Percentiles rank a stretch among this genome's conserved stretches.
Conservation (phyloP, 2,888 invertebrate genomes). For the Agonopterix heracliana region DNA sequence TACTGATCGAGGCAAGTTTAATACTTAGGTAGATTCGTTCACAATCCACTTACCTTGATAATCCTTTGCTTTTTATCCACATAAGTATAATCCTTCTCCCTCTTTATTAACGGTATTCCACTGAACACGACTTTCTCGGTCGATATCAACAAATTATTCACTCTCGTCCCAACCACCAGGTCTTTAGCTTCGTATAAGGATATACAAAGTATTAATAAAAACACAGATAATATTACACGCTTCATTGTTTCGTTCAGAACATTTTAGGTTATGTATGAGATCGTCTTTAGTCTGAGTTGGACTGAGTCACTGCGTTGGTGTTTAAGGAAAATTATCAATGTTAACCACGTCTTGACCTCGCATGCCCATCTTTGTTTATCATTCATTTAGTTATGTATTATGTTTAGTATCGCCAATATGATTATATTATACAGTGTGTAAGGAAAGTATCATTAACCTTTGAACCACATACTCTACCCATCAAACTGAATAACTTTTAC, state of each 20-base stretch:
- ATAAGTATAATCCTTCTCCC: slow-evolving; percentile 58
- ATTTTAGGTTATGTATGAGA: slow-evolving; percentile 32
- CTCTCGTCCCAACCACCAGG: slow-evolving; percentile 49
- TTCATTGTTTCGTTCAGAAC: slow-evolving; percentile 39
- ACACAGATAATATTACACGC: slow-evolving; percentile 29
- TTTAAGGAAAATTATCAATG: slow-evolving; percentile 38
- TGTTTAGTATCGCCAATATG: neutral
- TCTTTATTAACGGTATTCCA: slow-evolving; percentile 41
- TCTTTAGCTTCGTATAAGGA: slow-evolving; percentile 46
- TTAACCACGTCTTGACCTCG: slow-evolving; percentile 40
- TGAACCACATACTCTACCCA: too few species aligned
- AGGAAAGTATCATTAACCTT: too few species aligned
- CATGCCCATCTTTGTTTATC: neutral
- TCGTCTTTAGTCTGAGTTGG: slow-evolving; percentile 1
- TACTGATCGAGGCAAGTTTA: neutral
- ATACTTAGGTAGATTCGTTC: neutral
- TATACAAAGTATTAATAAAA: slow-evolving; percentile 38
- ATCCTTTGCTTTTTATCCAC: slow-evolving; percentile 50
- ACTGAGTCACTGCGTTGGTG: slow-evolving; percentile 24
- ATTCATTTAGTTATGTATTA: neutral
- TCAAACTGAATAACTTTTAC: too few species aligned
- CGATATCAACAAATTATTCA: slow-evolving; percentile 56
- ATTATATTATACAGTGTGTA: too few species aligned
- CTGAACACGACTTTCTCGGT: slow-evolving; percentile 50
- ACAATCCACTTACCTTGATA: slow-evolving; percentile 45